Percentiles rank a stretch among this genome's conserved stretches.
Conservation (phyloP, 2,113 vertebrate genomes). For the Tyto alba region DNA sequence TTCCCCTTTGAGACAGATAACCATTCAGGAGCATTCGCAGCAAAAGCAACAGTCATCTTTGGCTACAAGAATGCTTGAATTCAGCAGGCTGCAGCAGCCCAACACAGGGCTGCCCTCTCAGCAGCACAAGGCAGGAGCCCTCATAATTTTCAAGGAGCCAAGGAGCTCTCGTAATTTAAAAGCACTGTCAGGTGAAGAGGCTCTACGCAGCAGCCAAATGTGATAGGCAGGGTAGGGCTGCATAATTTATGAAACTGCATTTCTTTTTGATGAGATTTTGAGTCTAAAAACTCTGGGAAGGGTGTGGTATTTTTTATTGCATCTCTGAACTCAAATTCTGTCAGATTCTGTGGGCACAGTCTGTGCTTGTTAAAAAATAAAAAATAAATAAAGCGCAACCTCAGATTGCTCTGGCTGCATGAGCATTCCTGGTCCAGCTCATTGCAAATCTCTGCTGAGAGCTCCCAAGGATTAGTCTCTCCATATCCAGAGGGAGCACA, state of each 20-base stretch:
- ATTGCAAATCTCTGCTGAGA: neutral
- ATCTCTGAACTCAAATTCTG: neutral
- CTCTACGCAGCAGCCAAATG: neutral
- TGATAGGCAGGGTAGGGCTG: slow-evolving; percentile 9
- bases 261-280: slow-evolving; percentile 41
- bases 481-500: rapidly evolving
- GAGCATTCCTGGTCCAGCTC: neutral
- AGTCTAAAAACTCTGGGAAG: slow-evolving; percentile 12
- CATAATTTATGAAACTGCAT: slow-evolving; percentile 20
- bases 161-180: neutral
- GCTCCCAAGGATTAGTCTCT: neutral
- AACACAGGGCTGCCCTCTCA: neutral
- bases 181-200: neutral
- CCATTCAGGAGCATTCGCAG: neutral
- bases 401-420: neutral
- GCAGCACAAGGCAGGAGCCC: neutral
- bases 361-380: neutral
- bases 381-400: neutral
- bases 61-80: neutral
- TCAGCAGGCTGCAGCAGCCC: neutral
- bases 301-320: neutral
- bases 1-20: neutral
- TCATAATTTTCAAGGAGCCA: neutral
- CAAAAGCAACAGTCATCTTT: rapidly evolving
- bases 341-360: neutral